Conservation (phyloP, 2,888 invertebrate genomes). For the Drosophila helvetica region DNA sequence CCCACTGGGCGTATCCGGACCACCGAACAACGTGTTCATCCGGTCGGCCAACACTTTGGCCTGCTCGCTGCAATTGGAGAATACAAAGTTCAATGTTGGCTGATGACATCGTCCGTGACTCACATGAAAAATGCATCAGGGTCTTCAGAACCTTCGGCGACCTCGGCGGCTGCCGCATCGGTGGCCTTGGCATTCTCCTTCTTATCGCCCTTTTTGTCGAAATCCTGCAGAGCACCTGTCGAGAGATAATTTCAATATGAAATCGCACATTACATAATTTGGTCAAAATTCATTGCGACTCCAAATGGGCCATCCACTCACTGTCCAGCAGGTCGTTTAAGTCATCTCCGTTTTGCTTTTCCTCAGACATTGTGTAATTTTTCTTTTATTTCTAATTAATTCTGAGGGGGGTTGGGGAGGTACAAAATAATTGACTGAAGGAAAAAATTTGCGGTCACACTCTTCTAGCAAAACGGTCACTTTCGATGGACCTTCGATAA, state of each 20-base stretch:
- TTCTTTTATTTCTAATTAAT: conserved; percentile 9
- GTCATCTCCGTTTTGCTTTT: conserved; percentile 86
- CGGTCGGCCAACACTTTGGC: conserved; percentile 82
- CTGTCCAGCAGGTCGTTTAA: conserved; percentile 90
- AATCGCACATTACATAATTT: conserved; percentile 66
- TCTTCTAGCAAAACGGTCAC: neutral
- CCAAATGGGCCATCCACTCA: conserved; percentile 82
- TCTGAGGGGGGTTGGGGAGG: conserved; percentile 4
- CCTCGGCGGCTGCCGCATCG: conserved; percentile 48
- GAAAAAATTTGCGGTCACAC: neutral
- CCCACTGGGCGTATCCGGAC: conserved; percentile 84
- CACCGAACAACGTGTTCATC: conserved; percentile 82
- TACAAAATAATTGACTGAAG: conserved; percentile 2
- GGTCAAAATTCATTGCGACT: neutral
- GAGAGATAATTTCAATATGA: conserved; percentile 25
- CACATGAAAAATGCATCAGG: conserved; percentile 82
- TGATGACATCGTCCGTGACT: conserved; percentile 27
- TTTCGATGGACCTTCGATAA: no score
- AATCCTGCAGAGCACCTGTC: conserved; percentile 88
- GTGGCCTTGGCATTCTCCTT: conserved; percentile 49
- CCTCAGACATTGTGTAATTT: conserved; percentile 70
- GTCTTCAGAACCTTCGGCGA: conserved; percentile 60
- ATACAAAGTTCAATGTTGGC: conserved; percentile 64
- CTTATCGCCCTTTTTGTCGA: conserved; percentile 82
- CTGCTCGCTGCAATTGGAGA: conserved; percentile 76